Percentiles rank a stretch among this genome's conserved stretches.
Conservation (phyloP, 1,140 invertebrate genomes). For the Limonius californicus region DNA sequence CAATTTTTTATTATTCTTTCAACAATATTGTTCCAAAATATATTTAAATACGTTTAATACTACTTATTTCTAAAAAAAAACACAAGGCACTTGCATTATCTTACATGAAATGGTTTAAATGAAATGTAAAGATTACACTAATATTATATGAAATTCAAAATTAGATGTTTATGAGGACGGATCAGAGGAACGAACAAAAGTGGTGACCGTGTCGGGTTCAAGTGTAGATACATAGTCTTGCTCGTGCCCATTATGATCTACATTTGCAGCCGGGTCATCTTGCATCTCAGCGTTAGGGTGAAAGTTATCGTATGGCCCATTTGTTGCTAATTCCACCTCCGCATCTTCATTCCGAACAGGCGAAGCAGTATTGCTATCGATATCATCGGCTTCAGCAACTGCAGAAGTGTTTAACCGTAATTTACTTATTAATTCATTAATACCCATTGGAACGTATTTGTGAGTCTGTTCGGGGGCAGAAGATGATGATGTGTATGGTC, state of each 20-base stretch:
- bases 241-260: conserved; percentile 36
- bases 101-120: conserved; percentile 18
- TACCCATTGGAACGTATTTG: conserved; percentile 28
- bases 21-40: not conserved
- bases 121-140: not conserved
- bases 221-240: conserved; percentile 53
- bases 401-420: conserved; percentile 23
- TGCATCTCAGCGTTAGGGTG: conserved; percentile 50
- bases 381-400: conserved; percentile 14
- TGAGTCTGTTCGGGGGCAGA: conserved; percentile 25
- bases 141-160: not conserved
- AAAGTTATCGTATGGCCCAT: conserved; percentile 52
- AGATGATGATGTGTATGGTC: conserved; percentile 22
- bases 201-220: conserved; percentile 53
- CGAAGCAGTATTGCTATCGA: conserved; percentile 17
- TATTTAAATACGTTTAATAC: not conserved
- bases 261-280: conserved; percentile 49
- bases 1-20: not conserved
- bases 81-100: not conserved
- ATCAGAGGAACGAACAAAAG: conserved; percentile 33
- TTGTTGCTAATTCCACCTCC: conserved; percentile 42
- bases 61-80: not conserved
- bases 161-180: conserved; percentile 28
- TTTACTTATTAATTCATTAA: conserved; percentile 29
- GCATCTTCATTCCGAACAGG: conserved; percentile 23